Conservation (phyloP, 2,797 vertebrate species). For the Poeciliopsis infans region DNA sequence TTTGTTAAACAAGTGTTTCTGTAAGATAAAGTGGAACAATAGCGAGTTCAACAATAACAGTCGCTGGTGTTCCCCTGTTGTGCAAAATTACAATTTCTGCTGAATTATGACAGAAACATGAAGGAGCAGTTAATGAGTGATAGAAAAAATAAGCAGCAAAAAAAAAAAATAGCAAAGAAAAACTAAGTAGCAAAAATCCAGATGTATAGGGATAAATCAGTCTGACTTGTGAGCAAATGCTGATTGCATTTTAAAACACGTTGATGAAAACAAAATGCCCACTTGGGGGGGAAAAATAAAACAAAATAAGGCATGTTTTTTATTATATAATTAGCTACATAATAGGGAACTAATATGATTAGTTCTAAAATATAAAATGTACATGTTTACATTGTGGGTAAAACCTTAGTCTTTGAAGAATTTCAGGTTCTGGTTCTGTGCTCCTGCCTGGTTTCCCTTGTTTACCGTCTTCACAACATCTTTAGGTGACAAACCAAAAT, state of each 20-base stretch:
- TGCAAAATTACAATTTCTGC: conserved; percentile 42
- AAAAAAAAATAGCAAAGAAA: conserved; percentile 21
- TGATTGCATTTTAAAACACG: background rate
- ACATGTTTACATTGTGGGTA: conserved; percentile 3
- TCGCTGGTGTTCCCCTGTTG: conserved; percentile 31
- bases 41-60: conserved; percentile 61
- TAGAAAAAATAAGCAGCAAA: conserved; percentile 15
- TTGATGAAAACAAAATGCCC: background rate
- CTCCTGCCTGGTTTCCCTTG: conserved; percentile 46
- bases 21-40: conserved; percentile 72
- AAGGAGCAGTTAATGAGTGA: background rate
- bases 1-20: conserved; percentile 61
- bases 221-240: background rate
- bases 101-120: conserved; percentile 38
- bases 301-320: background rate
- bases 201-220: background rate
- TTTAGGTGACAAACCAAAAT: conserved; percentile 59
- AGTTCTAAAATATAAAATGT: background rate
- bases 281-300: background rate
- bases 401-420: conserved; percentile 29
- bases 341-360: background rate
- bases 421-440: conserved; percentile 29
- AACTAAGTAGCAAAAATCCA: conserved; percentile 39
- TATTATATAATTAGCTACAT: background rate
- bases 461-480: conserved; percentile 53